Base-by-base conservation (phyloP, 2,888 invertebrate species). In the Helobdella robusta region DNA sequence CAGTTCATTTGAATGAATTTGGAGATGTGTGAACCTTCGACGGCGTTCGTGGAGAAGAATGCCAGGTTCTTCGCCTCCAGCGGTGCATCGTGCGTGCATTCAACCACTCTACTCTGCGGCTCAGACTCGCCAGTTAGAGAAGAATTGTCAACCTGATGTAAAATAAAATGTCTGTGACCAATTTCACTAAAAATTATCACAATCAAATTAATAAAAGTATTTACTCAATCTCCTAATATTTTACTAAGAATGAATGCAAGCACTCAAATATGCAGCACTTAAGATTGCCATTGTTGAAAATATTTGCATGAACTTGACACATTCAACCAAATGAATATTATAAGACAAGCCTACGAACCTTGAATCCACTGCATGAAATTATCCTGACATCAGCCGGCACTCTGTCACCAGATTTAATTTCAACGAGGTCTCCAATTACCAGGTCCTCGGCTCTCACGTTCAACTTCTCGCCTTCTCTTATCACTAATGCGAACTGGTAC, bases 331-430 rank as follows among this genome's bases (percentile, higher is more conserved):
- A n/a, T n/a, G n/a, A n/a, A n/a, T n/a, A n/a, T n/a, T n/a, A n/a
- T n/a, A n/a, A n/a, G n/a, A n/a, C n/a, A n/a, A n/a, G n/a, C n/a
- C n/a, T n/a, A n/a, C n/a, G n/a, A 23, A 82, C 82, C 84, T 98
- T 98, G 83, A 97, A 95, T 76, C 90, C 90, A 80, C 92, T 89
- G 48, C 92, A 86, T 80, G 89, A 88, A 79, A 98, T 88, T 77
- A 98, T 86, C 75, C 98, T 87, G 77, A 98, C 85, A 82, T 98
- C 98, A 75, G 98, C 97, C 58, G 98, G 97, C 75, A 98, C 91
- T 75, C 97, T 86, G 82, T 98, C 97, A 76, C 97, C 97, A 81
- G 97, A 97, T 83, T 97, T 97, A 69, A 98, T 93, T 81, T 97
- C 95, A 77, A 97, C 92, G 73, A 98, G 87, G 81, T 98, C 98